Base-by-base conservation (phyloP, 2,888 invertebrate genomes). In the Hypercompe scribonia region DNA sequence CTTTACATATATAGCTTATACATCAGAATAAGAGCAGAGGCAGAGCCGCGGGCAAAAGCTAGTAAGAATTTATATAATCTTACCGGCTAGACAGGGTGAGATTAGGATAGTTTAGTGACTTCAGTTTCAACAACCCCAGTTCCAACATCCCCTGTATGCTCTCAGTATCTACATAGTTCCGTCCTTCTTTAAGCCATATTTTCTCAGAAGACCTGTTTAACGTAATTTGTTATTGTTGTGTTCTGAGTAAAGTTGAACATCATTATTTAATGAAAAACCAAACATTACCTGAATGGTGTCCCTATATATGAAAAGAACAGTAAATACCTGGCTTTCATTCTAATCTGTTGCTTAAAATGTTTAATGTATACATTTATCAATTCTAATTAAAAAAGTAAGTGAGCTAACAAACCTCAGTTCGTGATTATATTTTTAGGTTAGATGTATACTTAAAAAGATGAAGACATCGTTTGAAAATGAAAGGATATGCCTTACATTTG, bases 291-390 rank as follows among this genome's bases (percentile, higher is more conserved):
- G 93, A 98, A 98, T 69, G 94, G 90, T 28, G 97, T 97, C 77
- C 98, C 98, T 84, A 98, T 96, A 85, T 98, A 98, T 0, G 98
- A 97, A 87, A 98, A 96, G 85, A 96, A 96, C 66, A 98, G 87
- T 80, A 98, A 96, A 93, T 98, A 98, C 91, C 98, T 96, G 84
- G 96, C 96, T 97, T 97, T 94, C 95, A 95, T 95, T 96, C 83
- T 89, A 68, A 64, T 70, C 42, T 31, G 2, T 8, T 50, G 66
- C 28, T 15, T 5, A 10, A 24, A 8, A 73, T 66, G 74, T 34
- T 7, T 28, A 31, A 31, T 71, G 46, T 71, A 76, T 77, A 72
- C 72, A 80, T 82, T 77, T n/a, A 75, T 4, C 10, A 67, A 18
- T 46, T 65, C 13, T 24, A 24, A 28, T 42, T 66, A 18, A 18